These are phyloP conservation scores for Rhinatrema bivittatum DNA, from an alignment of 2,797 vertebrate species.

Conservation along the genomic window DNA sequence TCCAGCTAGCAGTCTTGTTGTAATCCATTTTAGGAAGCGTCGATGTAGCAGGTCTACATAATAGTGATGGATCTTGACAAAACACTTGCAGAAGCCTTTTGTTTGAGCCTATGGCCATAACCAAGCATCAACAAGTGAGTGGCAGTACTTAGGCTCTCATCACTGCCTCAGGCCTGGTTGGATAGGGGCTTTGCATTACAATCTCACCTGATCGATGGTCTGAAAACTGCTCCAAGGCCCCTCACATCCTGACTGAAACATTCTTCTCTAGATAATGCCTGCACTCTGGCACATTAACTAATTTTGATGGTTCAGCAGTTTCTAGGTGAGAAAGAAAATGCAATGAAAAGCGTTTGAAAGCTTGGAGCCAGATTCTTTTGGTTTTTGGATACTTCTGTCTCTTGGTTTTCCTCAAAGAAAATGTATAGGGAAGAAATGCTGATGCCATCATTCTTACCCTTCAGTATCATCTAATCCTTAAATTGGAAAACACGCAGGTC, in stretches of 20 bases:
- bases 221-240: conserved; percentile 4
- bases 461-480: no score
- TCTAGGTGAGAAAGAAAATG: background rate
- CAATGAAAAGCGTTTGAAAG: no score
- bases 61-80: conserved; percentile 9
- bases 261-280: conserved; percentile 7
- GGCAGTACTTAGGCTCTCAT: background rate
- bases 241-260: conserved; percentile 6
- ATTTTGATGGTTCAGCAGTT: background rate
- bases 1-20: background rate
- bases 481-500: no score
- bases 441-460: no score
- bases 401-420: no score
- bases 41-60: conserved; percentile 1
- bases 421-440: no score
- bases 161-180: background rate
- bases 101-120: conserved; percentile 1
- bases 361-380: no score
- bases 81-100: conserved; percentile 1
- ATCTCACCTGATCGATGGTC: conserved; percentile 1
- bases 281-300: conserved; percentile 3
- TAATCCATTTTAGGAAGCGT: conserved; percentile 13
- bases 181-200: background rate
- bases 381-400: no score
- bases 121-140: conserved; percentile 5